Percentiles rank a stretch among this genome's conserved stretches.
phyloP scores from a whole-genome alignment of 2,113 vertebrate genomes.

The Catagonus wagneri region DNA sequence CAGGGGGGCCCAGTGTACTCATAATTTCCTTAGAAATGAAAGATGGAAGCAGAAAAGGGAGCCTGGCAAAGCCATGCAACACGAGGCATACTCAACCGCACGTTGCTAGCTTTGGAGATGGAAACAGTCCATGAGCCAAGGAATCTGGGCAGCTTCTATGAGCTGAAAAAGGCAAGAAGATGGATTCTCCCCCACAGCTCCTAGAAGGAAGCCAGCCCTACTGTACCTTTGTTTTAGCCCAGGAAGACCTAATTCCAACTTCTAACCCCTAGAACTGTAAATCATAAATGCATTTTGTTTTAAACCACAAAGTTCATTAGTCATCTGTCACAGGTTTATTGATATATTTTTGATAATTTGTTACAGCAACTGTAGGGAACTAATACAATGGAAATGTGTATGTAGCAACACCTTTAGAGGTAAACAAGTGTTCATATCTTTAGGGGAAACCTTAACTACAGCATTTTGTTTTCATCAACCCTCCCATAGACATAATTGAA shows the following conservation, averaged over 20 bases:
- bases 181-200: constrained; percentile 49
- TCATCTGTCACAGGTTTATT: background rate
- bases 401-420: constrained; percentile 67
- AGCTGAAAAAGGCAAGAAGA: background rate
- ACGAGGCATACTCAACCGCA: background rate
- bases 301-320: background rate
- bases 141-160: background rate
- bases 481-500: background rate
- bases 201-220: constrained; percentile 72
- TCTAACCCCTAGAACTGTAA: background rate
- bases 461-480: background rate
- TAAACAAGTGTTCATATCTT: constrained; percentile 43
- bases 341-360: constrained; percentile 10
- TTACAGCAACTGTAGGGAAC: background rate
- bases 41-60: background rate
- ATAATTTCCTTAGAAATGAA: background rate
- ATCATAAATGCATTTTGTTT: background rate
- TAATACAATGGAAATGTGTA: constrained; percentile 61
- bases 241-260: background rate
- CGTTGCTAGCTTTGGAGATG: background rate
- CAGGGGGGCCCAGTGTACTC: background rate
- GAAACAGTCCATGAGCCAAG: background rate
- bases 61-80: background rate
- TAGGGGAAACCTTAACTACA: constrained; percentile 54
- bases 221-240: constrained; percentile 34